Percentiles rank a stretch among this genome's conserved stretches.
phyloP scores from a whole-genome alignment of 2,888 invertebrate species.

The Eristalis intricaria region DNA sequence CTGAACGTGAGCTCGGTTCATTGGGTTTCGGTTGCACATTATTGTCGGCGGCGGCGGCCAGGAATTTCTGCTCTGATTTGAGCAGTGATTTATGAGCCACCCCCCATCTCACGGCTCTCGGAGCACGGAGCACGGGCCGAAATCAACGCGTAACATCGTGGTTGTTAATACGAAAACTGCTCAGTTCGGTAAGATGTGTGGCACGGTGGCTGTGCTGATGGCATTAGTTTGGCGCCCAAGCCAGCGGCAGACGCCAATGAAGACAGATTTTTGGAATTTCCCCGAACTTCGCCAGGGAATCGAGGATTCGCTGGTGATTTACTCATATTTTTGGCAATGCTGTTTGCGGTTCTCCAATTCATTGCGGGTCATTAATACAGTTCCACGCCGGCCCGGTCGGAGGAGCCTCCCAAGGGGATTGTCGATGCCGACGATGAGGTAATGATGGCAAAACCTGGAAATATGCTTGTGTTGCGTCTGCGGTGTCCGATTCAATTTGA shows the following conservation, averaged over 20 bases:
- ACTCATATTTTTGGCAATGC: not conserved
- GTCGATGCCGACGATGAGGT: not conserved
- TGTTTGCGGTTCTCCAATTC: not conserved
- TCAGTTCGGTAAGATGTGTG: conserved; percentile 14
- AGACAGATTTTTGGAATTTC: not conserved
- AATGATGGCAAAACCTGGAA: not conserved
- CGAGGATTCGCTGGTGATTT: not conserved
- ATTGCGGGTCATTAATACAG: not conserved
- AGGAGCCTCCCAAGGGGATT: not conserved
- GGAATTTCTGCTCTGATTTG: not conserved
- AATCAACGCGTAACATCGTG: conserved; percentile 30
- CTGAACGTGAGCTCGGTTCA: conserved; percentile 42
- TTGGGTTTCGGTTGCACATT: conserved; percentile 26
- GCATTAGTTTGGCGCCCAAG: not conserved
- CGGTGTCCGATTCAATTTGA: not conserved
- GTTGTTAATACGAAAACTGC: conserved; percentile 29
- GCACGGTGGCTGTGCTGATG: not conserved
- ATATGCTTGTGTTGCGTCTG: not conserved
- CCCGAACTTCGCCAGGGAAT: not conserved
- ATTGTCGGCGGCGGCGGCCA: not conserved
- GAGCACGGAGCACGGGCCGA: not conserved
- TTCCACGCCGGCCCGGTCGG: not conserved
- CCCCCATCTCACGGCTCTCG: not conserved
- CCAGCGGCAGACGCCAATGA: not conserved
- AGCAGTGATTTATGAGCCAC: conserved; percentile 38